Evolutionary conservation across 2,888 invertebrate genomes (phyloP).

Genomic region (Drosophila limbata): DNA sequence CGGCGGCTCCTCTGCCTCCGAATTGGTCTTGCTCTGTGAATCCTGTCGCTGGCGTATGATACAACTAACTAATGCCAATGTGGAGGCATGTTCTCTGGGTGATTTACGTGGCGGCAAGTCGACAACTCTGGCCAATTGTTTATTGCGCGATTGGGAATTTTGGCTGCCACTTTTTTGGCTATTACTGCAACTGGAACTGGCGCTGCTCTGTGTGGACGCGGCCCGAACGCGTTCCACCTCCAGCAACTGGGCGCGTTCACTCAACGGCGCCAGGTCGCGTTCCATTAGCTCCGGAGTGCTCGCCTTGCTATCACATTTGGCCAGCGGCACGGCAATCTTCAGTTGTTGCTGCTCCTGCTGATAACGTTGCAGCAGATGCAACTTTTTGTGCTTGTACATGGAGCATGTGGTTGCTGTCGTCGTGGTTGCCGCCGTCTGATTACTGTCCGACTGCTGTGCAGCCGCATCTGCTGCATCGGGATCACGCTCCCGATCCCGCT

Average conservation of each 20-base stretch:
- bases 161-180: constrained; percentile 59
- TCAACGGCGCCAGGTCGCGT: constrained; percentile 64
- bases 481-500: constrained; percentile 15
- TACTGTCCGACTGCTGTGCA: constrained; percentile 31
- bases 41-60: constrained; percentile 86
- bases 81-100: constrained; percentile 95
- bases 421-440: constrained; percentile 25
- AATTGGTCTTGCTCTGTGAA: constrained; percentile 81
- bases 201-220: constrained; percentile 75
- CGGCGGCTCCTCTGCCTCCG: constrained; percentile 69
- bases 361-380: constrained; percentile 80
- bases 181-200: constrained; percentile 78
- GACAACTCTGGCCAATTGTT: constrained; percentile 76
- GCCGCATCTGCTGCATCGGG: constrained; percentile 36
- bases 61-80: constrained; percentile 92
- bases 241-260: constrained; percentile 50
- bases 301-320: constrained; percentile 80
- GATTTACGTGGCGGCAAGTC: constrained; percentile 90
- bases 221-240: constrained; percentile 69
- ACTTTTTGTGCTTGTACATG: constrained; percentile 78
- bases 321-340: constrained; percentile 45
- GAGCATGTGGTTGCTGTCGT: constrained; percentile 25
- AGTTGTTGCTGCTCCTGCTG: constrained; percentile 73
- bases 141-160: constrained; percentile 74
- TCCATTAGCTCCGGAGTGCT: constrained; percentile 75